Conservation (phyloP, 2,888 invertebrate genomes). For the Drosophila differens region DNA sequence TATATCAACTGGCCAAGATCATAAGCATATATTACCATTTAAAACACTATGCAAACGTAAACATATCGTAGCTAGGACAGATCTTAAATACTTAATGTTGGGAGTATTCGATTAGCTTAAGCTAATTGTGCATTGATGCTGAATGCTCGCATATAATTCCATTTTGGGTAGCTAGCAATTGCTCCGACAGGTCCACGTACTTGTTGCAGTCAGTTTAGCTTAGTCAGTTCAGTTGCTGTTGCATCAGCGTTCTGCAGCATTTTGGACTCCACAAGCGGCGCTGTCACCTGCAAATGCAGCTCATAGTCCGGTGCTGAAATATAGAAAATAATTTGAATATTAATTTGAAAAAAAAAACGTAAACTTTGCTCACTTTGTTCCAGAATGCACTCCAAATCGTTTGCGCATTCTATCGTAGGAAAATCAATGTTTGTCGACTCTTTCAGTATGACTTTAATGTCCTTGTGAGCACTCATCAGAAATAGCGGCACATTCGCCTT, state of each 20-base stretch:
- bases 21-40: background rate
- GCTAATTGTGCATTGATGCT: background rate
- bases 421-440: conserved; percentile 83
- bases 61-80: background rate
- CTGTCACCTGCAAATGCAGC: conserved; percentile 76
- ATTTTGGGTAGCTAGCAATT: background rate
- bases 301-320: conserved; percentile 76
- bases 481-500: conserved; percentile 90
- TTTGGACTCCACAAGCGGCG: conserved; percentile 76
- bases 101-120: background rate
- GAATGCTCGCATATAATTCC: background rate
- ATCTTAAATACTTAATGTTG: background rate
- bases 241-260: conserved; percentile 28
- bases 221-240: conserved; percentile 57
- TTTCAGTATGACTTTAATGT: conserved; percentile 81
- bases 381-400: conserved; percentile 80
- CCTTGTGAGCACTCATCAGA: conserved; percentile 86
- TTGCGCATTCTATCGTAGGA: conserved; percentile 76
- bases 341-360: background rate
- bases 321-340: background rate
- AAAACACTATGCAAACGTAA: background rate
- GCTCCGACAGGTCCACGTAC: conserved; percentile 25
- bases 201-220: conserved; percentile 56
- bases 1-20: background rate
- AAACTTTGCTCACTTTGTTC: conserved; percentile 78